These are phyloP conservation scores for Penaeus monodon DNA, from an alignment of 2,888 invertebrate species.

Conservation along the genomic window DNA sequence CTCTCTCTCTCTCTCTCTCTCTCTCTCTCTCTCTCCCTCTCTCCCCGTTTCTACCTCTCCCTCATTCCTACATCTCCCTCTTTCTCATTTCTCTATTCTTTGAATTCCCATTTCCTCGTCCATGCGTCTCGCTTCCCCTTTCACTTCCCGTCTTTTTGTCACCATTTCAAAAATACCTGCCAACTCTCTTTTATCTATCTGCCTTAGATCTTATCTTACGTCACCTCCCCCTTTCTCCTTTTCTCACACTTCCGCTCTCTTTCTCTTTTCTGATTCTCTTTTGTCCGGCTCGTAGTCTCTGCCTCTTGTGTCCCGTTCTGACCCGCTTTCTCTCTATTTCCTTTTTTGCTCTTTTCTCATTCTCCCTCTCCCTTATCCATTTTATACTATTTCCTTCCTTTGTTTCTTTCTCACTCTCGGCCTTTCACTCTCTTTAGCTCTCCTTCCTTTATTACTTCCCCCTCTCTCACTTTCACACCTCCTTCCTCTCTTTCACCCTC, in stretches of 20 bases:
- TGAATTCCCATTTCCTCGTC: too few species aligned
- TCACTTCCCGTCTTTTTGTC: too few species aligned
- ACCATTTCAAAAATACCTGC: too few species aligned
- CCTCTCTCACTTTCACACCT: background rate
- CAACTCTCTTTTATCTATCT: too few species aligned
- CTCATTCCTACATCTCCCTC: background rate
- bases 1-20: background rate
- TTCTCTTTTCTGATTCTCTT: too few species aligned
- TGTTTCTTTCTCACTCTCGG: background rate
- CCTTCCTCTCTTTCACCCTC: background rate
- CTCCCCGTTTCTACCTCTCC: constrained; percentile 10
- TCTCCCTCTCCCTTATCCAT: too few species aligned
- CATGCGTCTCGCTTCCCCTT: too few species aligned
- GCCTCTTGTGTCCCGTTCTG: background rate
- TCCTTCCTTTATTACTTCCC: background rate
- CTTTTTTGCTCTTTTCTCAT: constrained; percentile 2
- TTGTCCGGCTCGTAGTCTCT: background rate
- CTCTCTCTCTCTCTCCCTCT: background rate
- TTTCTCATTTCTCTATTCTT: too few species aligned
- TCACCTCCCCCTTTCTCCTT: too few species aligned
- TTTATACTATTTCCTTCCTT: background rate
- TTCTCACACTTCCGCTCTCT: too few species aligned
- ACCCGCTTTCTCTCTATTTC: background rate
- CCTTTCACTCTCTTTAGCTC: background rate
- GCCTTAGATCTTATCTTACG: too few species aligned